Base-by-base conservation (phyloP, 2,797 vertebrate species). In the Crax fasciolata region DNA sequence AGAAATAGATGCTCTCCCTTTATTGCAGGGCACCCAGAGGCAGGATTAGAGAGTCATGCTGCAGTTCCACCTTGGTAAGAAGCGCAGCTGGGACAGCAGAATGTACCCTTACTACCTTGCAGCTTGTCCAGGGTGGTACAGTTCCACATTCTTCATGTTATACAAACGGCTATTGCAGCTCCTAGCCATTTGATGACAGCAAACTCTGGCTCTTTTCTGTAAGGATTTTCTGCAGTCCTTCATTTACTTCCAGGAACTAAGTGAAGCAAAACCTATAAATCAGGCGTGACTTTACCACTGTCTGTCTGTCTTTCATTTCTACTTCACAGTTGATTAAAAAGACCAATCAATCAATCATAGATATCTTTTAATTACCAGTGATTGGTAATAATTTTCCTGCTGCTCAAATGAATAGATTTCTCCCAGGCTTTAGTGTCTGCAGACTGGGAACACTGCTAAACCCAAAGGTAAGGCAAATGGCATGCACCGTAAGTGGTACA, bases 321-420 rank as follows among this genome's bases (percentile, higher is more conserved):
- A 51, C 46, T 93, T 89, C 57, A 38, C 51, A 68, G 19, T 41
- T 84, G 59, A 79, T 91, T 95, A 48, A 86, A 84, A 78, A 66
- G 39, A 84, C 17, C 7, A 77, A 73, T 84, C 83, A 10, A 1
- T 55, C 12, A 76, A 87, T 35, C 20, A 24, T 3, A 70, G 52
- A 52, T 9, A 11, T 73, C 66, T 82, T 94, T 94, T 74, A 71
- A 84, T 80, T 38, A 67, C 23, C 58, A 76, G 27, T 63, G 21
- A 76, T 59, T 51, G 59, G 18, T 72, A 73, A 54, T 27, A 67
- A 72, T 30, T 88, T 84, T 44, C 43, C 25, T 63, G 21, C 48
- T 70, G 28, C 41, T 51, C 55, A 73, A 25, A 35, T 51, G 51
- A 72, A 43, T 27, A 54, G 49, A 54, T 90, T 90, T 88, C 59